Conservation (phyloP, 2,888 invertebrate species). For the Euzophera pinguis region DNA sequence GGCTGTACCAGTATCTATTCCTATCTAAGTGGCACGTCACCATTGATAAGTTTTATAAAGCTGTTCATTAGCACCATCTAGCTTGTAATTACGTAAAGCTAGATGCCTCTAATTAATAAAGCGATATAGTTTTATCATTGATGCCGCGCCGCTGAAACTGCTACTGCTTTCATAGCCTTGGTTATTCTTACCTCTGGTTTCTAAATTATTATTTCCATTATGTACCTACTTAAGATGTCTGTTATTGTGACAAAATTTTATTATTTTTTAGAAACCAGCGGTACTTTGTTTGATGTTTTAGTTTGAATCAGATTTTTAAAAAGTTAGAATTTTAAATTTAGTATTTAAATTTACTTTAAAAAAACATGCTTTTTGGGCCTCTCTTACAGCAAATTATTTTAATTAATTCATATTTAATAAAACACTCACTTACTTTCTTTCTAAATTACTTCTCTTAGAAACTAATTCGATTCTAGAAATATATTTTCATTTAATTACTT, state of each 20-base stretch:
- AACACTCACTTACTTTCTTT: background rate
- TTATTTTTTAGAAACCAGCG: background rate
- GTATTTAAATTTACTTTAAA: too few species aligned
- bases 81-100: background rate
- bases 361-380: background rate
- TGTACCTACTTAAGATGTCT: background rate
- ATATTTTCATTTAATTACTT: background rate
- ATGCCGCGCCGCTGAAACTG: background rate
- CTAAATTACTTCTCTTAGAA: too few species aligned
- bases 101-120: too few species aligned
- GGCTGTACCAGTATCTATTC: slow-evolving; percentile 28
- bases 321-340: too few species aligned
- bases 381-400: background rate
- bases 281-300: too few species aligned
- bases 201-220: background rate
- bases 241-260: background rate
- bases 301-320: too few species aligned
- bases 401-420: background rate
- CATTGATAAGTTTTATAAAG: background rate
- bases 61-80: background rate
- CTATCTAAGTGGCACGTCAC: background rate
- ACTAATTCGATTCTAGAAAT: too few species aligned
- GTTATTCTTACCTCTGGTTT: background rate
- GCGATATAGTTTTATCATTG: background rate
- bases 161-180: slow-evolving; percentile 19